These are phyloP conservation scores for Zygothrica quintamaculata DNA, from an alignment of 2,888 invertebrate genomes.

Conservation along the genomic window DNA sequence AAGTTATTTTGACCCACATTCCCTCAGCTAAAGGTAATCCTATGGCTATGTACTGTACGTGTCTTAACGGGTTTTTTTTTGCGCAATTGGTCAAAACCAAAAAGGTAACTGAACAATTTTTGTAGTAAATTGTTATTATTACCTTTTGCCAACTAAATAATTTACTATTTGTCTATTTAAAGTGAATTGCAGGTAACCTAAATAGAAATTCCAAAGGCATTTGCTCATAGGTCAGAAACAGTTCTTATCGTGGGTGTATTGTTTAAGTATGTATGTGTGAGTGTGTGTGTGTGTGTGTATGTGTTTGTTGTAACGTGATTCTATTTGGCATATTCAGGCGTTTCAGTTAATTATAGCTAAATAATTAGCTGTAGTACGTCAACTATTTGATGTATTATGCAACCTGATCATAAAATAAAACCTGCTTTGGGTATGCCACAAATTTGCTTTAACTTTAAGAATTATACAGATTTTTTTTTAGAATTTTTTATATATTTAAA, in stretches of 20 bases:
- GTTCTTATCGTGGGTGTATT: constrained; percentile 45
- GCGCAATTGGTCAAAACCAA: background rate
- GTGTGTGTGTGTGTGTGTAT: no score
- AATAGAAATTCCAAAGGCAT: constrained; percentile 60
- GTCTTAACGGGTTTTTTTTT: background rate
- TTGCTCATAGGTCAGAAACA: constrained; percentile 50
- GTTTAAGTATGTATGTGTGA: no score
- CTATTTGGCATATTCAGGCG: constrained; percentile 20
- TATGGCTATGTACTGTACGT: constrained; percentile 2
- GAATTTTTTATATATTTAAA: no score
- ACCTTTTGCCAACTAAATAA: constrained; percentile 32
- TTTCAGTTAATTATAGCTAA: constrained; percentile 20
- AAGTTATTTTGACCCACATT: constrained; percentile 14
- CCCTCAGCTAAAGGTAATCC: background rate
- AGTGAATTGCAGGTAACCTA: no score
- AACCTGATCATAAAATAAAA: background rate
- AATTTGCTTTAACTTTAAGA: background rate
- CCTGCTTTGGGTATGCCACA: no score
- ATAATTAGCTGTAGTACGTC: constrained; percentile 14
- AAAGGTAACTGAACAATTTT: background rate
- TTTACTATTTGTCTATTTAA: no score
- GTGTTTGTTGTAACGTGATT: constrained; percentile 39
- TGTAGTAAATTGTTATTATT: constrained; percentile 2
- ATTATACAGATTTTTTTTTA: background rate
- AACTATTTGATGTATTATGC: constrained; percentile 10